Evolutionary conservation across 2,888 invertebrate species (phyloP).

Genomic region (Catocala sponsa): DNA sequence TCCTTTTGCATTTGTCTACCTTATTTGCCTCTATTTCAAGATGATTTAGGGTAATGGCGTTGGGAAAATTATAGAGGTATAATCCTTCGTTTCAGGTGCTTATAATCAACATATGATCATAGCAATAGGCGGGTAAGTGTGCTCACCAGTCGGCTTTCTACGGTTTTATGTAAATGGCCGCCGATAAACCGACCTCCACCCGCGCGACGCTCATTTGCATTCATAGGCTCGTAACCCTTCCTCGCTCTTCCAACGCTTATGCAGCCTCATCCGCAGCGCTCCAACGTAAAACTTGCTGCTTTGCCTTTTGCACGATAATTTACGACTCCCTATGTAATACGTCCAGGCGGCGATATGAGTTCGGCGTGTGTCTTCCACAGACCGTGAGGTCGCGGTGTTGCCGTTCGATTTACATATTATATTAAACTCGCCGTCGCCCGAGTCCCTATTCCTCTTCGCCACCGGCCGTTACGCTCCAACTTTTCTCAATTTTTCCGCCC

Average conservation of each 20-base stretch:
- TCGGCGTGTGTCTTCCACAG: slow-evolving; percentile 74
- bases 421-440: slow-evolving; percentile 81
- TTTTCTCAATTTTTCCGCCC: slow-evolving; percentile 88
- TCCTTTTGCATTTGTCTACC: neutral
- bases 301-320: slow-evolving; percentile 84
- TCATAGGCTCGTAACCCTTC: slow-evolving; percentile 88
- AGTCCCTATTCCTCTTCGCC: slow-evolving; percentile 76
- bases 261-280: slow-evolving; percentile 71
- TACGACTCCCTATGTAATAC: slow-evolving; percentile 85
- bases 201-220: slow-evolving; percentile 85
- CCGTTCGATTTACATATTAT: slow-evolving; percentile 88
- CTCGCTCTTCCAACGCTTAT: slow-evolving; percentile 75
- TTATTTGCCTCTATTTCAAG: slow-evolving; percentile 10
- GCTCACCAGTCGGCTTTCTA: slow-evolving; percentile 71
- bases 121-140: slow-evolving; percentile 71
- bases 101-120: slow-evolving; percentile 70
- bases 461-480: slow-evolving; percentile 87
- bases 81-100: slow-evolving; percentile 65
- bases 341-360: slow-evolving; percentile 82
- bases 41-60: slow-evolving; percentile 30
- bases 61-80: slow-evolving; percentile 41
- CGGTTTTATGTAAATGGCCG: slow-evolving; percentile 83
- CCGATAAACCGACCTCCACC: slow-evolving; percentile 81
- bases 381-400: slow-evolving; percentile 79
- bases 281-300: slow-evolving; percentile 79